These are phyloP conservation scores for Lymantria monacha DNA, from an alignment of 2,888 invertebrate genomes.

Conservation along the genomic window DNA sequence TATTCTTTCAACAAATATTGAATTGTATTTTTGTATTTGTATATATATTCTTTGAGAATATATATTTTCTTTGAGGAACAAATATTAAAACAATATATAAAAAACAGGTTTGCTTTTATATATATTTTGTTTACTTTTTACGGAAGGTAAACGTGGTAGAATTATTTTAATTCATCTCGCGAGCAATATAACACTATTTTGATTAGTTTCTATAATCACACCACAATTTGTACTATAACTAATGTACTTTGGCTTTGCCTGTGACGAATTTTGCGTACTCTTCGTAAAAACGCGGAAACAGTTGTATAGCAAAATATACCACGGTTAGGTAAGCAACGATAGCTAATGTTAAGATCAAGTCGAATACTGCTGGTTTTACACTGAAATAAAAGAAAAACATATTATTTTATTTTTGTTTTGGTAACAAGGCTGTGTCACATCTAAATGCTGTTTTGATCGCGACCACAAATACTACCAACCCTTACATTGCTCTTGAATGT, in stretches of 20 bases:
- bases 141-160: no score
- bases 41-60: no score
- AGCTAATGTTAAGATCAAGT: constrained; percentile 94
- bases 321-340: constrained; percentile 92
- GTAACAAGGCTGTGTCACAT: no score
- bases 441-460: no score
- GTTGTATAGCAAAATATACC: constrained; percentile 90
- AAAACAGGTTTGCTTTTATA: no score
- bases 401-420: background rate
- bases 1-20: no score
- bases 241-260: constrained; percentile 67
- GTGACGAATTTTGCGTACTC: constrained; percentile 81
- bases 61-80: no score
- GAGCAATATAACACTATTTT: constrained; percentile 12
- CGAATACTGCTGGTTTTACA: constrained; percentile 98
- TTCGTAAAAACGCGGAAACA: constrained; percentile 86
- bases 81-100: no score
- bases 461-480: no score
- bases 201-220: constrained; percentile 3
- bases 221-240: constrained; percentile 30
- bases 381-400: constrained; percentile 81
- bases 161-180: background rate
- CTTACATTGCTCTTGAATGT: no score
- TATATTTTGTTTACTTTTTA: no score
- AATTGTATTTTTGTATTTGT: no score